Conservation (phyloP, 2,888 invertebrate genomes). For the Acrocera orbiculus region DNA sequence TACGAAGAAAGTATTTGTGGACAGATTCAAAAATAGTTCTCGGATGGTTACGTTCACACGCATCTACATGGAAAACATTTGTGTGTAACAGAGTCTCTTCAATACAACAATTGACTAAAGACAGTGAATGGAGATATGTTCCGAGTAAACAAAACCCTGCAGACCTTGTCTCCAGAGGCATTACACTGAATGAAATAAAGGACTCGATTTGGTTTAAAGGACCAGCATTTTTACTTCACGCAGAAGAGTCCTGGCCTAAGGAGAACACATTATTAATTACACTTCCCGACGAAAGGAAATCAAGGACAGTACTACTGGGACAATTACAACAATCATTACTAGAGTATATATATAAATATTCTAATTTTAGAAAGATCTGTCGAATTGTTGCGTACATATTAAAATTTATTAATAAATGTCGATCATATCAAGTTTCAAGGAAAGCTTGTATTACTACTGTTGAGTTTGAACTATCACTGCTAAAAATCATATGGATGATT, state of each 20-base stretch:
- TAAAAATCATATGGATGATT: not conserved
- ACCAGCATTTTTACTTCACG: too few relatives aligned
- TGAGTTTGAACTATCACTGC: too few relatives aligned
- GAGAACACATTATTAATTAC: too few relatives aligned
- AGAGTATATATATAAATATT: not conserved
- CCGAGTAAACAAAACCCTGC: not conserved
- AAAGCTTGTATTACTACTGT: too few relatives aligned
- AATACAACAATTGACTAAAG: conserved; percentile 5
- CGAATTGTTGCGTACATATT: not conserved
- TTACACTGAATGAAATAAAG: too few relatives aligned
- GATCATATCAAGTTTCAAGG: too few relatives aligned
- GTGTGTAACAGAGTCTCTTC: conserved; percentile 11
- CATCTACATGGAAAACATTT: conserved; percentile 5
- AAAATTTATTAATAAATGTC: too few relatives aligned
- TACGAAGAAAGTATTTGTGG: not conserved
- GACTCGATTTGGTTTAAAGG: too few relatives aligned
- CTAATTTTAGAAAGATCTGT: not conserved
- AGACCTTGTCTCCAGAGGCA: not conserved
- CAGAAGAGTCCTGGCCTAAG: too few relatives aligned
- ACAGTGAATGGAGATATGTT: not conserved
- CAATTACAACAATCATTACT: not conserved
- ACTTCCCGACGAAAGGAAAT: too few relatives aligned
- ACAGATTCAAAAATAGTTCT: not conserved
- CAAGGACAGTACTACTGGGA: not conserved
- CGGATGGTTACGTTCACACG: not conserved